Conservation (phyloP, 2,113 vertebrate genomes). For the Struthio camelus region DNA sequence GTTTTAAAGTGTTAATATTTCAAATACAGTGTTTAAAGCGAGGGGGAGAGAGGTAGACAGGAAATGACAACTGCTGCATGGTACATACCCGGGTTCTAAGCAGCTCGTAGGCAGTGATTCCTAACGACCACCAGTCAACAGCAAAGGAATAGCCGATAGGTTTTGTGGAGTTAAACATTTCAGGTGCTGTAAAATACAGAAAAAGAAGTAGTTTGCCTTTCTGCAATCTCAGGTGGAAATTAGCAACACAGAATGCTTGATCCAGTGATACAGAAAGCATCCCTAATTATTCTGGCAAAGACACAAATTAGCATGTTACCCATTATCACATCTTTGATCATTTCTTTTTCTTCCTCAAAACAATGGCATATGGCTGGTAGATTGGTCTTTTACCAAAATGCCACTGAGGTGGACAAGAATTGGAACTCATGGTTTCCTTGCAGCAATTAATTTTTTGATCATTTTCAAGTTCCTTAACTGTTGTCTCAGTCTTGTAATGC, state of each 20-base stretch:
- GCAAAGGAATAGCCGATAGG: conserved; percentile 89
- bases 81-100: conserved; percentile 86
- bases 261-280: not conserved
- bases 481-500: not conserved
- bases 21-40: not conserved
- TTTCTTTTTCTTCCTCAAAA: not conserved
- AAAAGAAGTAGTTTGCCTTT: not conserved
- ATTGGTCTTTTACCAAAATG: not conserved
- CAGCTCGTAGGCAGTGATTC: conserved; percentile 93
- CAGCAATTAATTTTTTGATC: not conserved
- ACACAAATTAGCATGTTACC: too few relatives aligned
- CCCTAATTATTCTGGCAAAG: not conserved
- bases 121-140: conserved; percentile 84
- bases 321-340: not conserved
- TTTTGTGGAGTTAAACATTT: conserved; percentile 88
- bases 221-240: not conserved
- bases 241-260: too few relatives aligned
- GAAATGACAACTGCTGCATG: rapidly evolving
- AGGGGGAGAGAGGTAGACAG: not conserved
- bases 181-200: conserved; percentile 83
- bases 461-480: not conserved
- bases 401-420: rapidly evolving
- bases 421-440: rapidly evolving
- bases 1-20: not conserved
- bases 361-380: not conserved